Evolutionary conservation across 1,140 invertebrate genomes (phyloP).

Genomic region (Lasaia peninsularis): DNA sequence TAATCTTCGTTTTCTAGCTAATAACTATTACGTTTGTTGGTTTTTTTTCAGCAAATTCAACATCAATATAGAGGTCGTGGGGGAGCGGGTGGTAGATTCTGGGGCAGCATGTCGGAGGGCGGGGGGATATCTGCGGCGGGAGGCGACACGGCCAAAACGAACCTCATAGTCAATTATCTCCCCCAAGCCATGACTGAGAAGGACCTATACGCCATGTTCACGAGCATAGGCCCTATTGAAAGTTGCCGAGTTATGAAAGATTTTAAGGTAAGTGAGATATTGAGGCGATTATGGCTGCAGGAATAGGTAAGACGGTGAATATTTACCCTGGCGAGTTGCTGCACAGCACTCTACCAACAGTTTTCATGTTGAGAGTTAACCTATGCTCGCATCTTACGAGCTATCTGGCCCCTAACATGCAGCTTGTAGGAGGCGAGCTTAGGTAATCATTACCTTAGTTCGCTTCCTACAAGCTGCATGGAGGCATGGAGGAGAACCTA

Average conservation of each 20-base stretch:
- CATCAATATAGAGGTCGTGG: slow-evolving; percentile 59
- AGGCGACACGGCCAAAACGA: slow-evolving; percentile 78
- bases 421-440: too few relatives aligned
- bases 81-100: slow-evolving; percentile 42
- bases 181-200: slow-evolving; percentile 95
- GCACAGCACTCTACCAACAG: too few relatives aligned
- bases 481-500: too few relatives aligned
- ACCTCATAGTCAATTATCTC: slow-evolving; percentile 97
- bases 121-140: slow-evolving; percentile 55
- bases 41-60: slow-evolving; percentile 59
- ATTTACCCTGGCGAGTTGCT: too few relatives aligned
- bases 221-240: slow-evolving; percentile 90
- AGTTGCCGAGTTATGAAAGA: slow-evolving; percentile 95
- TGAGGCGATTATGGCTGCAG: too few relatives aligned
- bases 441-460: too few relatives aligned
- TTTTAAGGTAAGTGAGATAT: slow-evolving; percentile 81
- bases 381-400: too few relatives aligned
- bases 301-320: too few relatives aligned
- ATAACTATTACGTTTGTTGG: neutral
- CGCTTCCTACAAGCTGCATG: too few relatives aligned
- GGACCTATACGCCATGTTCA: slow-evolving; percentile 92
- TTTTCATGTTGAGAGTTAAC: too few relatives aligned
- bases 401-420: too few relatives aligned
- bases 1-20: too few relatives aligned
- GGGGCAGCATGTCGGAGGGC: slow-evolving; percentile 68